Evolutionary conservation across 2,113 vertebrate genomes (phyloP), one percentile per base, ranked within the genome.

Genomic region (Varanus komodoensis): DNA sequence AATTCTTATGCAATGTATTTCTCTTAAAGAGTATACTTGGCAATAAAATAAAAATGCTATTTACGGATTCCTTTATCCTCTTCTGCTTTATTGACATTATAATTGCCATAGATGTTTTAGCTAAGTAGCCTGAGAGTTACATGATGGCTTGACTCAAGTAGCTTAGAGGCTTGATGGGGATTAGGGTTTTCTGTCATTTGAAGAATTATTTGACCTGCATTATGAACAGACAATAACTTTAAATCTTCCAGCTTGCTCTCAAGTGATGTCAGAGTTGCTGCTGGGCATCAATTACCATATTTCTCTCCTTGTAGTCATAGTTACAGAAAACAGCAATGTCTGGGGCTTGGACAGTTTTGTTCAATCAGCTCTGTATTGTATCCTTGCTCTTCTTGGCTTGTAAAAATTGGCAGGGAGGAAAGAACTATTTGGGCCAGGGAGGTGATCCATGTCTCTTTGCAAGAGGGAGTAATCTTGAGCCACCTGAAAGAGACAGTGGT

Each of bases 11-110:
- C 81, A 92, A 67, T 54, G 64, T 92, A 64, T 84, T 92, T 38
- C 81, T 21, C 25, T 29, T 50, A 82, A 52, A 17, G 6, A 5
- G 1, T 75, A 90, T 54, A 71, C 86, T 84, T 86, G 73, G 73
- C 73, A 88, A 89, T 89, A 78, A 69, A 78, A 86, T 32, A 19
- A 73, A 92, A 92, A 82, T 17, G 0, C 57, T 77, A 80, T 95
- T 95, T 74, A 77, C 34, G 91, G 92, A 95, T 83, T 90, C 34
- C 85, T 92, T 95, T 91, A 87, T 92, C 38, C 94, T 91, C 93
- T 92, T 95, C 93, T 77, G 87, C 38, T 91, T 89, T 91, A 87
- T 87, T 80, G 88, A 87, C 89, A 90, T 84, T 27, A 2, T 91
- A 95, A 95, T 94, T 93, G 78, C 88, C 69, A 84, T 2, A 1